These are phyloP conservation scores for Caradrina kadenii DNA, from an alignment of 2,888 invertebrate species.

Conservation along the genomic window DNA sequence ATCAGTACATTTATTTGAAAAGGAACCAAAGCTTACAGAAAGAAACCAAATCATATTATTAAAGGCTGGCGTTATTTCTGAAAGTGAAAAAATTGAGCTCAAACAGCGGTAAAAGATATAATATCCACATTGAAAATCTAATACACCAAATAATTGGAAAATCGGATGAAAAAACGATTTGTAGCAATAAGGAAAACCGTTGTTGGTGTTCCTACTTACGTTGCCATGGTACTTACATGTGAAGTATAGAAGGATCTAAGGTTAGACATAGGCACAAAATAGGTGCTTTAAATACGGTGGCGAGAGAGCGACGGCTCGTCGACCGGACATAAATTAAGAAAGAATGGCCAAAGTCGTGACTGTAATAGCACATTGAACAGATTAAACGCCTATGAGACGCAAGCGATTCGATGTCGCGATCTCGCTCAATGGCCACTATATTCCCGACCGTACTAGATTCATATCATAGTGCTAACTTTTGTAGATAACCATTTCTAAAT, in stretches of 20 bases:
- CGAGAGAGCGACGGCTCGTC: slow-evolving; percentile 58
- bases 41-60: slow-evolving; percentile 29
- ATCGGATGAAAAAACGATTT: slow-evolving; percentile 35
- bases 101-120: slow-evolving; percentile 36
- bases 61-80: slow-evolving; percentile 12
- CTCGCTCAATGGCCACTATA: slow-evolving; percentile 62
- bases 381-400: slow-evolving; percentile 81
- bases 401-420: slow-evolving; percentile 74
- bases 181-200: slow-evolving; percentile 12
- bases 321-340: slow-evolving; percentile 82
- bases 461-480: slow-evolving; percentile 45
- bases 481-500: slow-evolving; percentile 39
- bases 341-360: slow-evolving; percentile 85
- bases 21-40: slow-evolving; percentile 24
- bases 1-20: slow-evolving; percentile 38
- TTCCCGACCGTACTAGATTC: slow-evolving; percentile 57
- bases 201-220: neutral
- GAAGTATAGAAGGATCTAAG: slow-evolving; percentile 2
- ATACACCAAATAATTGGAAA: slow-evolving; percentile 48
- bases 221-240: slow-evolving; percentile 1
- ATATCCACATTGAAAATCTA: slow-evolving; percentile 44
- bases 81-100: slow-evolving; percentile 28
- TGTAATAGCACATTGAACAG: slow-evolving; percentile 85
- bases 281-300: slow-evolving; percentile 50
- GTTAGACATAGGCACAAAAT: slow-evolving; percentile 15